phyloP scores from a whole-genome alignment of 2,888 invertebrate genomes.

The Opisthograptis luteolata region DNA sequence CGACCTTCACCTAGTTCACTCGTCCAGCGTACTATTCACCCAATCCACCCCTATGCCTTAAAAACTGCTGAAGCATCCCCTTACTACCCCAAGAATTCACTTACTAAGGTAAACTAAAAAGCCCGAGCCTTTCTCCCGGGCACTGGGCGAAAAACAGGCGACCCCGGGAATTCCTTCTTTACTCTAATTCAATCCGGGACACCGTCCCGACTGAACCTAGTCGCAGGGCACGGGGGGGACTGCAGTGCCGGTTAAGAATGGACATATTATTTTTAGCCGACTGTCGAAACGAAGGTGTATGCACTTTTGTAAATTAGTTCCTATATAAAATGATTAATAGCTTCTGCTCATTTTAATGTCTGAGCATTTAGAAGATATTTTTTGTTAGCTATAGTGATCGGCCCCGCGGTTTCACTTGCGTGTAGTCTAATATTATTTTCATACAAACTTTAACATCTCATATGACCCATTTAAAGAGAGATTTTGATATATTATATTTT shows the following conservation, averaged over 20 bases:
- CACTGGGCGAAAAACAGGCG: constrained; percentile 1
- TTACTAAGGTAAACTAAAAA: constrained; percentile 16
- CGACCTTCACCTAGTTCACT: background rate
- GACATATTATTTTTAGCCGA: too few relatives aligned
- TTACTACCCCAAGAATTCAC: constrained; percentile 26
- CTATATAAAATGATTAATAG: too few relatives aligned
- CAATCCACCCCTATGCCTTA: background rate
- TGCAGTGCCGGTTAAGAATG: background rate
- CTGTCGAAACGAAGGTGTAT: too few relatives aligned
- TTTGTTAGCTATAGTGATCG: too few relatives aligned
- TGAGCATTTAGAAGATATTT: too few relatives aligned
- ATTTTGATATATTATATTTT: too few relatives aligned
- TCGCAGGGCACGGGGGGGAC: constrained; percentile 1
- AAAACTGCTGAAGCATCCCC: background rate
- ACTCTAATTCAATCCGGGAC: constrained; percentile 35
- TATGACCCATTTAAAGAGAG: too few relatives aligned
- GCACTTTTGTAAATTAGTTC: too few relatives aligned
- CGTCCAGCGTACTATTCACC: background rate
- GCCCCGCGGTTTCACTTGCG: too few relatives aligned
- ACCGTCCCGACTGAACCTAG: background rate
- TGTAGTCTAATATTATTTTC: too few relatives aligned
- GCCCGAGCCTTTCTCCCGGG: constrained; percentile 18
- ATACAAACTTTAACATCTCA: too few relatives aligned
- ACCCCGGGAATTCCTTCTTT: constrained; percentile 25
- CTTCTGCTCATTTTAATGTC: too few relatives aligned